Base-by-base conservation (phyloP, 2,888 invertebrate genomes). In the Eristalis pertinax region DNA sequence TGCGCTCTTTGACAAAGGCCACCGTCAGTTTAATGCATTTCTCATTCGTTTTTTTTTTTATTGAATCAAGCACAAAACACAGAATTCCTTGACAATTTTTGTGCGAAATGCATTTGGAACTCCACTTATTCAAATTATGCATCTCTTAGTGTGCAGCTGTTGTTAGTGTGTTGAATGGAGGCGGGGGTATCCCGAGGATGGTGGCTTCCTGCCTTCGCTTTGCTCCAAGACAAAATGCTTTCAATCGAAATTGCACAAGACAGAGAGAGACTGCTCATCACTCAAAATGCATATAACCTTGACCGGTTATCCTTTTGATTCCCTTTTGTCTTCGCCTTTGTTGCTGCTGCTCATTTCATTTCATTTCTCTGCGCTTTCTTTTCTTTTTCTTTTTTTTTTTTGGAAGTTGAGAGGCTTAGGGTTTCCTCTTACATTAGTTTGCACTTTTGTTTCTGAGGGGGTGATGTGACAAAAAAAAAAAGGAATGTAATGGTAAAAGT, bases 341-440 rank as follows among this genome's bases (percentile, higher is more conserved):
- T 38, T 35, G 35, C 35, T 7, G 58, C 22, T n/a, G 11, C 24
- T 58, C 24, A 24, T 58, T 60, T 60, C 26, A 32, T 32, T 32
- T 32, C 32, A 32, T 4, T 32, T 32, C 7, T 0, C 29, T 29
- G 29, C 29, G 4, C 29, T 3, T 26, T 26, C 26, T 26, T 26
- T 26, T 29, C n/a, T n/a, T n/a, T n/a, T 26, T 26, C 4, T 32
- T 32, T 8, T 1, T 10, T 32, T 32, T 32, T 60, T 60, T 60
- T 15, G 78, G 74, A 83, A 72, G 62, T 72, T 62, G 74, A 83
- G 70, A 75, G 67, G 78, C 86, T 83, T 75, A 79, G 62, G 75
- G 78, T 72, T 83, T 84, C 83, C 78, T 65, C 58, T 86, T 75
- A 86, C 86, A 86, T 78, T 50, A 83, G 86, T 86, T 86, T 86